These are phyloP conservation scores for Sparidentex hasta DNA, from an alignment of 2,797 vertebrate genomes.

Conservation along the genomic window DNA sequence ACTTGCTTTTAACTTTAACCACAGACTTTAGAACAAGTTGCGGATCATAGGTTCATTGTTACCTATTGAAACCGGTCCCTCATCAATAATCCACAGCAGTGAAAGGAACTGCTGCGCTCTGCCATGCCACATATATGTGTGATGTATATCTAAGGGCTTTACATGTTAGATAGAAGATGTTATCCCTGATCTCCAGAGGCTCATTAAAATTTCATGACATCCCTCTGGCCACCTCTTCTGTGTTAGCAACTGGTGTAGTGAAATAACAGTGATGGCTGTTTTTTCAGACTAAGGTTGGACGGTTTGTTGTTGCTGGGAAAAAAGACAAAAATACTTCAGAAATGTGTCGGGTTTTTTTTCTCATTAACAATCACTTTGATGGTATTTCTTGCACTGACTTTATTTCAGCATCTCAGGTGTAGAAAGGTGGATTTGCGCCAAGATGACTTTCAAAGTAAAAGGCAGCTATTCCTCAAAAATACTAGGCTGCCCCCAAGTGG, in stretches of 20 bases:
- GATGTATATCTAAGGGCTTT: background rate
- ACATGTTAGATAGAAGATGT: background rate
- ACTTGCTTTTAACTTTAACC: background rate
- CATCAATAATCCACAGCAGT: background rate
- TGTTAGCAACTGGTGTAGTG: background rate
- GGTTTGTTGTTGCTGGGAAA: background rate
- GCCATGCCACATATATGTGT: background rate
- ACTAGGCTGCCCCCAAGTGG: slow-evolving; percentile 63
- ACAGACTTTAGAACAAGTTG: background rate
- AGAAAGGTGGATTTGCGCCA: background rate
- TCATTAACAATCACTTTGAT: background rate
- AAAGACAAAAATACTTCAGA: background rate
- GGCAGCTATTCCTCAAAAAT: slow-evolving; percentile 18
- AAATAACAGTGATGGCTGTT: slow-evolving; percentile 12
- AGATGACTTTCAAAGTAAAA: background rate
- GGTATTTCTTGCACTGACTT: background rate
- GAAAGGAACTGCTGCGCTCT: background rate
- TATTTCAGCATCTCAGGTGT: background rate
- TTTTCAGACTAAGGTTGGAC: slow-evolving; percentile 4
- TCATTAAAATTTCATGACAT: slow-evolving; percentile 18
- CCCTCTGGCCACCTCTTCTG: slow-evolving; percentile 3
- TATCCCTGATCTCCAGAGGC: slow-evolving; percentile 1
- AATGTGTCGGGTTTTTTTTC: no score
- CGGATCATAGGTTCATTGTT: background rate
- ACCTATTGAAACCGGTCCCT: background rate